phyloP scores from a whole-genome alignment of 1,140 invertebrate genomes.

The Rhizoglyphus robini region DNA sequence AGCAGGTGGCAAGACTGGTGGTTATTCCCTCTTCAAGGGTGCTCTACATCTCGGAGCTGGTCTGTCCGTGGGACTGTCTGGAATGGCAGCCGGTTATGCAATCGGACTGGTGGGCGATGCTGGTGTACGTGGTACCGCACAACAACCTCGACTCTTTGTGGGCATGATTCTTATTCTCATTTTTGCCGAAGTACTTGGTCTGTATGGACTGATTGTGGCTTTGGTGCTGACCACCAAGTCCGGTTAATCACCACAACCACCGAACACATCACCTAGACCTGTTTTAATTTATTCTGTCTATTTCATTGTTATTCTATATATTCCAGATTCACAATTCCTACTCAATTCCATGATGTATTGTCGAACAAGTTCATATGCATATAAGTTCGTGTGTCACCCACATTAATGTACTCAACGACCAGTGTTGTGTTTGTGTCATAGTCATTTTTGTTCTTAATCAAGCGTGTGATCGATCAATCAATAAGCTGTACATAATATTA shows the following conservation, averaged over 20 bases:
- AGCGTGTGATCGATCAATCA: too few species aligned
- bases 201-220: slow-evolving; percentile 98
- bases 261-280: neutral
- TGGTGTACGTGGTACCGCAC: slow-evolving; percentile 93
- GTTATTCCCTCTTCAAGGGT: slow-evolving; percentile 48
- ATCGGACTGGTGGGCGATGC: slow-evolving; percentile 98
- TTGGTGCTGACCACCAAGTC: slow-evolving; percentile 74
- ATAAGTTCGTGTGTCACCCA: neutral
- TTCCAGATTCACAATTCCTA: neutral
- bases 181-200: slow-evolving; percentile 99
- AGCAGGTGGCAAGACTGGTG: neutral
- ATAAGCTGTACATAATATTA: too few species aligned
- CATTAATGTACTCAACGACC: too few species aligned
- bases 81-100: slow-evolving; percentile 92
- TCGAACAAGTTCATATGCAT: neutral
- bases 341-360: neutral
- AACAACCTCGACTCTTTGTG: slow-evolving; percentile 95
- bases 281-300: too few species aligned
- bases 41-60: slow-evolving; percentile 95
- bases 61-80: slow-evolving; percentile 89
- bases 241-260: neutral
- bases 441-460: too few species aligned
- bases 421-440: too few species aligned
- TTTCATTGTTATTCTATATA: neutral
- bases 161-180: slow-evolving; percentile 99